phyloP scores from a whole-genome alignment of 2,888 invertebrate genomes.

The Ophion ellenae region DNA sequence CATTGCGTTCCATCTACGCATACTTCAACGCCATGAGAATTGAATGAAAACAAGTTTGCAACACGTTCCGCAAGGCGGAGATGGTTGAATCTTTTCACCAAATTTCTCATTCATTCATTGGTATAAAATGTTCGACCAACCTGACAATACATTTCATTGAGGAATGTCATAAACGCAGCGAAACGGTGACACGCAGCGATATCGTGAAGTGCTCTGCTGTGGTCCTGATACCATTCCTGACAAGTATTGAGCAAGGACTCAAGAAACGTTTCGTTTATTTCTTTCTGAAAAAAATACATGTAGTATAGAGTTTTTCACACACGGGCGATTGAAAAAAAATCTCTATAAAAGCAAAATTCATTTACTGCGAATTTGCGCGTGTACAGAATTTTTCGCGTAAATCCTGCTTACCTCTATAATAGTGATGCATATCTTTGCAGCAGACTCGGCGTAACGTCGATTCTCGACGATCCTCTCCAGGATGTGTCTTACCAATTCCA shows the following conservation, averaged over 20 bases:
- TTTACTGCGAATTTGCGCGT: neutral
- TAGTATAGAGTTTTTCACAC: no score
- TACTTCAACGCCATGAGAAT: no score
- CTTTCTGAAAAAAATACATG: slow-evolving; percentile 85
- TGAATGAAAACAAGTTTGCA: no score
- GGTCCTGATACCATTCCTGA: slow-evolving; percentile 95
- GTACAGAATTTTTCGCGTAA: neutral
- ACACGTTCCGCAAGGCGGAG: no score
- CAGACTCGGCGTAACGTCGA: slow-evolving; percentile 91
- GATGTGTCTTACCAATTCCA: slow-evolving; percentile 93
- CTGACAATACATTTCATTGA: slow-evolving; percentile 95
- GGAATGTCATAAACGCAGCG: slow-evolving; percentile 93
- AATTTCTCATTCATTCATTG: no score
- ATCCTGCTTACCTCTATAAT: slow-evolving; percentile 88
- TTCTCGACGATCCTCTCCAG: slow-evolving; percentile 93
- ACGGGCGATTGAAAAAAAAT: neutral
- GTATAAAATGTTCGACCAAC: slow-evolving; percentile 72
- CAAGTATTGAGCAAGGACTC: slow-evolving; percentile 95
- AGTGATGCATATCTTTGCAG: slow-evolving; percentile 93
- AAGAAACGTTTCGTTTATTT: slow-evolving; percentile 94
- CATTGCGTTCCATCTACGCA: no score
- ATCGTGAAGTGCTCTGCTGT: slow-evolving; percentile 87
- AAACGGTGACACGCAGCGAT: slow-evolving; percentile 76
- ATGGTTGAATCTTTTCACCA: neutral
- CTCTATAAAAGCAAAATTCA: neutral